These are phyloP conservation scores for Lasioglossum baleicum DNA, from an alignment of 1,140 invertebrate species.

Conservation along the genomic window DNA sequence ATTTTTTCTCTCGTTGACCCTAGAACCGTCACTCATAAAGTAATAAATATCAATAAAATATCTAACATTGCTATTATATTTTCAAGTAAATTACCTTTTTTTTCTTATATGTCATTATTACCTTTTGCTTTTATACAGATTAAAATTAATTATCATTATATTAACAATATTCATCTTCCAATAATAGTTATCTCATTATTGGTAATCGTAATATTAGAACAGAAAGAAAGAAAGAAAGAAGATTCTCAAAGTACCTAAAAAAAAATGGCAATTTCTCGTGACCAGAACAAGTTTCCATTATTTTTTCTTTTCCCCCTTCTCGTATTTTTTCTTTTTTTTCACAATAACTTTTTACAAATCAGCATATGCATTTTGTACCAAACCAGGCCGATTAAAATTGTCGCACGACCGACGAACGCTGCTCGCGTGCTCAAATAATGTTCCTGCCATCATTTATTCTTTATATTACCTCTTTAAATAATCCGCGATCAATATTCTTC, in stretches of 20 bases:
- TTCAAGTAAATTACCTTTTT: conserved; percentile 73
- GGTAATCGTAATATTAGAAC: conserved; percentile 68
- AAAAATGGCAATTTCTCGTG: conserved; percentile 80
- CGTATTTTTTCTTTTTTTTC: conserved; percentile 56
- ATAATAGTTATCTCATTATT: conserved; percentile 71
- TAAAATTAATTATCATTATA: conserved; percentile 77
- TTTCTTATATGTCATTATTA: conserved; percentile 63
- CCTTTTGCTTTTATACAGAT: conserved; percentile 72
- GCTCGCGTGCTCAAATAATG: conserved; percentile 73
- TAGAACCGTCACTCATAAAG: conserved; percentile 69
- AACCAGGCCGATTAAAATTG: conserved; percentile 79
- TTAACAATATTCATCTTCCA: conserved; percentile 76
- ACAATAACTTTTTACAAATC: conserved; percentile 77
- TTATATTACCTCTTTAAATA: conserved; percentile 78
- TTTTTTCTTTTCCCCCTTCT: conserved; percentile 46
- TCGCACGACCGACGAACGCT: conserved; percentile 61
- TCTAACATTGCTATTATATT: conserved; percentile 78
- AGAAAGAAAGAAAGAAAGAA: conserved; percentile 29
- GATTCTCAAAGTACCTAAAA: conserved; percentile 45
- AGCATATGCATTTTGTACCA: conserved; percentile 78
- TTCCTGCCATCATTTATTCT: conserved; percentile 73
- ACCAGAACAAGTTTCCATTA: conserved; percentile 78
- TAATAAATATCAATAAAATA: conserved; percentile 80
- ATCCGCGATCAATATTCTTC: conserved; percentile 73
- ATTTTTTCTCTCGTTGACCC: conserved; percentile 47